A percentile compares a stretch with the other conserved stretches of the same genome.
Evolutionary conservation across 2,113 vertebrate species (phyloP).

Genomic region (Ochotona princeps): DNA sequence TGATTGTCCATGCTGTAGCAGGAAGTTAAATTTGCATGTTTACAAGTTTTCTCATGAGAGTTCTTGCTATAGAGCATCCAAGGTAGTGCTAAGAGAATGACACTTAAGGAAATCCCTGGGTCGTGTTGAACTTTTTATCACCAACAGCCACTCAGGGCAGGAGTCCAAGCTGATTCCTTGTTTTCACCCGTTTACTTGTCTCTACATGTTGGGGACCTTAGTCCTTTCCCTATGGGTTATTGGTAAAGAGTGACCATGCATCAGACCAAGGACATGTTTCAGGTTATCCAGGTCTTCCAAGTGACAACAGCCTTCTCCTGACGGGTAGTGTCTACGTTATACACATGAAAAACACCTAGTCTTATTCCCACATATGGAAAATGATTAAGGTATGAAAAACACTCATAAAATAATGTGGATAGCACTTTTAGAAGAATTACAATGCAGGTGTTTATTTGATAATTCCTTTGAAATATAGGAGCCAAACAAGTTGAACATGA

Average conservation of each 20-base stretch:
- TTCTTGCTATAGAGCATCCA: not conserved
- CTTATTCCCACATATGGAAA: not conserved
- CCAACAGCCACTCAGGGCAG: not conserved
- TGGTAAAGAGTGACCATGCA: not conserved
- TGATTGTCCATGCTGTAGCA: too few relatives aligned
- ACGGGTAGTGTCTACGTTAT: not conserved
- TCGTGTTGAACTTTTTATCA: not conserved
- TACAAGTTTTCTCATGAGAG: not conserved
- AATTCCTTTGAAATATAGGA: not conserved
- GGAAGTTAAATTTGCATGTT: not conserved
- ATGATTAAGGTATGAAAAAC: not conserved
- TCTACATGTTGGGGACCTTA: not conserved
- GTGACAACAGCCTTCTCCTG: not conserved
- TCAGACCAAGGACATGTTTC: not conserved
- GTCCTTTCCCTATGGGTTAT: not conserved
- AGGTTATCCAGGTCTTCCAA: not conserved
- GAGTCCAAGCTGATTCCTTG: not conserved
- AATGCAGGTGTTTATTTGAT: not conserved
- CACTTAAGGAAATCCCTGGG: not conserved
- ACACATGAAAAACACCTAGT: not conserved
- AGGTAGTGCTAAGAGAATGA: not conserved
- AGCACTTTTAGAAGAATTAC: not conserved
- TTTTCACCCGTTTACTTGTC: not conserved
- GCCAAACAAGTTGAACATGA: not conserved
- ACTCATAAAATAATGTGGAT: not conserved